Evolutionary conservation across 2,888 invertebrate genomes (phyloP), one percentile per base, ranked within the genome.

Genomic region (Crioceris asparagi): DNA sequence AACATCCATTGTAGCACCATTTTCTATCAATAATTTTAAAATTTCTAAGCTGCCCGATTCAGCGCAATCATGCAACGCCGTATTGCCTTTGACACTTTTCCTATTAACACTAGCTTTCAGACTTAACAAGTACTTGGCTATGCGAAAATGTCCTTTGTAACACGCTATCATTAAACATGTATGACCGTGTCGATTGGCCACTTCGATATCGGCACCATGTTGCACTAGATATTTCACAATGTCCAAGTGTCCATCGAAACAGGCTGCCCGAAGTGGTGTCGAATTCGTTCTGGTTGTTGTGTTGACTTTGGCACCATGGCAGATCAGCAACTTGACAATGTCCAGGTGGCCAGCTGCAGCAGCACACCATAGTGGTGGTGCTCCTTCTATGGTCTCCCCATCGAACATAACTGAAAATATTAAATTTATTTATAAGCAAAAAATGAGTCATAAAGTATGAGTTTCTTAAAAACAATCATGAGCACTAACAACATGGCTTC

Each of bases 81-180:
- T 96, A 65, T 96, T 96, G 17, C 84, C 84, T 62, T 88, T 90
- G 8, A 86, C 83, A 56, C 87, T 87, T 66, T 90, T 91, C 44
- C 92, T 76, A 65, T 96, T 94, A 2, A 93, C 88, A 60, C 91
- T 83, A 2, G 93, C 94, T 54, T 85, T 85, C 30, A 87, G 67
- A 11, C 80, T 75, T 7, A 96, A 72, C 37, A 96, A 72, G 68
- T 84, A 94, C 57, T 83, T 83, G 35, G 91, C 92, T 59, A 96
- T 93, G 57, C 79, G 75, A 49, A 81, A 78, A 67, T 96, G 93
- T 36, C 92, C 90, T 64, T 93, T 92, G 68, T 91, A 96, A 66
- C 93, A 94, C 31, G 94, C 90, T 44, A 97, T 97, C 96, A 97
- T 97, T 19, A 97, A 72, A 59, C 94, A 94, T 10, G 96, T 96